Evolutionary conservation across 2,797 vertebrate species (phyloP), one percentile per base, ranked within the genome.

Genomic region (Diglossa cyanea): DNA sequence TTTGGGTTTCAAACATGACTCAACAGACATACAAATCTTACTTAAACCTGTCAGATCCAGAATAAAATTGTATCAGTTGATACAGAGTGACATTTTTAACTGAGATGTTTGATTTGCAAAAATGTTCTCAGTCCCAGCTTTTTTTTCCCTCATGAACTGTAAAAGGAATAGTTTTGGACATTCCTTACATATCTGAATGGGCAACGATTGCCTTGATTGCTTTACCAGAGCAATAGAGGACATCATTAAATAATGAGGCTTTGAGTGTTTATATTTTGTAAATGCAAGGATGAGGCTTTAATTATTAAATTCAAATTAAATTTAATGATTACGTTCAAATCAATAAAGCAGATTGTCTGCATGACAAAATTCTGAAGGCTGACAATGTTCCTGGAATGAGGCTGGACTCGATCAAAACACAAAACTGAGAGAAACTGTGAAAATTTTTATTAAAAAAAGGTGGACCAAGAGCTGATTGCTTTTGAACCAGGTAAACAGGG

Each of bases 11-110:
- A 40, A 93, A 87, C 50, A 39, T 33, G 54, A 71, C 88, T 71
- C 74, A 77, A 45, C n/a, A 74, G 78, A 85, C 78, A 61, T 37
- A 95, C 91, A 92, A 87, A 95, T 96, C 95, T 96, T 96, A 87
- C 81, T 85, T 94, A 92, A 83, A 91, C 81, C 79, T 80, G 93
- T 95, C 88, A 95, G 71, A 54, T 57, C 31, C 81, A 60, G 37
- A 77, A 42, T 33, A 70, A 90, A 95, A 71, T 63, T 63, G 58
- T 71, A 89, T 67, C 55, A 14, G 31, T 66, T 73, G 48, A 79
- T 79, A 13, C 2, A 26, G 45, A 15, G 26, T 85, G 86, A 77
- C 63, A 87, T 88, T 96, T 95, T 85, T 88, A 95, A 79, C 71
- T n/a, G 21, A 67, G 68, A 83, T 11, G 13, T 85, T 92, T 75